Evolutionary conservation across 2,888 invertebrate species (phyloP).

Genomic region (Athrips mouffetella): DNA sequence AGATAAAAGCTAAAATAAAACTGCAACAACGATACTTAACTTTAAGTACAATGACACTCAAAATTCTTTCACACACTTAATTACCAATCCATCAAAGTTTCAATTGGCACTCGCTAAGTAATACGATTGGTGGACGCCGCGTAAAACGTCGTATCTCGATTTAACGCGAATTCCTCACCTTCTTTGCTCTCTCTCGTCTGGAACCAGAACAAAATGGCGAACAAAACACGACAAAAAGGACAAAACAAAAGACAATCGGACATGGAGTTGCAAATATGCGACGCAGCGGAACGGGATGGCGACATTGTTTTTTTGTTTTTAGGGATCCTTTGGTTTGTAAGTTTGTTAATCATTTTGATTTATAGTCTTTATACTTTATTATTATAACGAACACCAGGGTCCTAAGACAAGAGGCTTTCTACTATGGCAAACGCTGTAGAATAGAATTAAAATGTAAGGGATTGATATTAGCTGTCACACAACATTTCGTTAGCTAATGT

Average conservation of each 20-base stretch:
- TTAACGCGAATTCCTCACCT: slow-evolving; percentile 16
- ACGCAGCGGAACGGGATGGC: slow-evolving; percentile 30
- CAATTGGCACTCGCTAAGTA: background rate
- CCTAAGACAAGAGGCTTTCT: no score
- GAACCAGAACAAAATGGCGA: slow-evolving; percentile 48
- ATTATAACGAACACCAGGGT: no score
- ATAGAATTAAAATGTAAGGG: no score
- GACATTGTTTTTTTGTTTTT: slow-evolving; percentile 9
- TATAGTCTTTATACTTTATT: no score
- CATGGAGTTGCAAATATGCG: slow-evolving; percentile 40
- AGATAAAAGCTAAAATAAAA: no score
- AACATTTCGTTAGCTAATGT: no score
- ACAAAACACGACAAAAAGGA: slow-evolving; percentile 39
- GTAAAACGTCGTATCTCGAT: slow-evolving; percentile 8
- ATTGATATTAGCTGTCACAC: no score
- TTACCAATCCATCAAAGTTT: background rate
- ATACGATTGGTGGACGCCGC: no score
- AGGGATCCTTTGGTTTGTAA: background rate
- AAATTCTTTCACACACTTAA: slow-evolving; percentile 1
- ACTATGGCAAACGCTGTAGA: no score
- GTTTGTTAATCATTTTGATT: background rate
- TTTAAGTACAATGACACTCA: background rate
- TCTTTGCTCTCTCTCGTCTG: slow-evolving; percentile 42
- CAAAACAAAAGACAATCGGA: slow-evolving; percentile 42
- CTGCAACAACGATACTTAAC: no score